Base-by-base conservation (phyloP, 2,113 vertebrate species). In the Phoxinus phoxinus region DNA sequence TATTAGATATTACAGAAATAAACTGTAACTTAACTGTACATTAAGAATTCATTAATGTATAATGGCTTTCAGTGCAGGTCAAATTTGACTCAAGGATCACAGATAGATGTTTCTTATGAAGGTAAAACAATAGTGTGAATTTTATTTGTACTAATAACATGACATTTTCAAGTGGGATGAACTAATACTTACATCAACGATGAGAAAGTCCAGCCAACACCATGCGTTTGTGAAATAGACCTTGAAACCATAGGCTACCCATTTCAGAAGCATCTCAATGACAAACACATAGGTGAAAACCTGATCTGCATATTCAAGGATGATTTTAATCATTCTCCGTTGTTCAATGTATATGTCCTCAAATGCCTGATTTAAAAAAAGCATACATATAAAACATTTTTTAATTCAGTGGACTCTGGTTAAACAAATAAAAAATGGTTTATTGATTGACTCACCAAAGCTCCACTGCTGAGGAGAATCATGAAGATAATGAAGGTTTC, bases 181-280 rank as follows among this genome's bases (percentile, higher is more conserved):
- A 41, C 67, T 71, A n/a, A 71, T 79, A 93, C 98, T 93, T 91
- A 98, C 97, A 0, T 97, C 97, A 1, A 99, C 98, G 0, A 99
- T 97, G 85, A 99, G 95, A 92, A 99, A 99, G 91, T 99, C 98
- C 0, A 99, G 94, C 97, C 98, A 99, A 93, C 98, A 99, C 98
- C 98, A 99, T 0, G 97, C 97, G 0, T 98, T 98, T 87, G 97
- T 99, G 94, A 99, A 99, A 87, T 99, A 99, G 5, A 96, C 95
- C 89, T 97, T 96, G 93, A 97, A 99, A 75, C 98, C 98, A 0
- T 98, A 98, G 3, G 98, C 98, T 2, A 95, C 91, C 98, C 98
- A 99, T 91, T 98, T 99, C n/a, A 99, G 96, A 72, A 98, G 17
- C 98, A 99, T 99, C 92, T 99, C 98, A 2, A 98, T 27, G 69